phyloP scores from a whole-genome alignment of 2,888 invertebrate species.

The Coenonympha arcania region DNA sequence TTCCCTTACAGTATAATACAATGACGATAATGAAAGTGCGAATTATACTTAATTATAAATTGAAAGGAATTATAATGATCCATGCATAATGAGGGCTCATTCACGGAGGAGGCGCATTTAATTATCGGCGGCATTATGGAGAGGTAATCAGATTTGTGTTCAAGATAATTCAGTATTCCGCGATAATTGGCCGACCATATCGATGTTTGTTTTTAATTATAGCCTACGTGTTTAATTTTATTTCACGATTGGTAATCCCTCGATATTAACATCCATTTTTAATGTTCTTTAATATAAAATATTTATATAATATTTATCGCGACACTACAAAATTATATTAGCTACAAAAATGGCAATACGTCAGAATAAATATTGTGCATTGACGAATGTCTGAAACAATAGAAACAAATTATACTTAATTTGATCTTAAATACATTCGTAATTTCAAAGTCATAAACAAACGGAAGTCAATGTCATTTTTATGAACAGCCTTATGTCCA shows the following conservation, averaged over 20 bases:
- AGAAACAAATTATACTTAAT: no score
- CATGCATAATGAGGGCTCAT: conserved; percentile 28
- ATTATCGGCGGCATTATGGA: conserved; percentile 35
- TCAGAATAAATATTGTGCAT: no score
- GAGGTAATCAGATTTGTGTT: conserved; percentile 39
- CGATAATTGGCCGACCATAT: conserved; percentile 35
- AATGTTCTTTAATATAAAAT: no score
- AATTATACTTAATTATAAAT: conserved; percentile 14
- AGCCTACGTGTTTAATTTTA: conserved; percentile 12
- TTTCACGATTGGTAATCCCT: not conserved
- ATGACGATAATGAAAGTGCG: not conserved
- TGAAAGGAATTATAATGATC: conserved; percentile 22
- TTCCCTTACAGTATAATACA: no score
- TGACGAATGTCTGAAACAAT: no score
- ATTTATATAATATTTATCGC: no score
- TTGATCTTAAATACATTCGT: no score
- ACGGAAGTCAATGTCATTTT: no score
- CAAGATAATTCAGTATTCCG: conserved; percentile 37
- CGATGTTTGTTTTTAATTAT: conserved; percentile 40
- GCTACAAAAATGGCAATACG: no score
- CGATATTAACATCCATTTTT: not conserved
- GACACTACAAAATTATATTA: no score
- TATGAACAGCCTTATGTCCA: no score
- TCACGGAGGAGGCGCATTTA: conserved; percentile 31
- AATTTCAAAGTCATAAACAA: no score